phyloP scores from a whole-genome alignment of 2,113 vertebrate genomes.

The Dipodomys ordii region DNA sequence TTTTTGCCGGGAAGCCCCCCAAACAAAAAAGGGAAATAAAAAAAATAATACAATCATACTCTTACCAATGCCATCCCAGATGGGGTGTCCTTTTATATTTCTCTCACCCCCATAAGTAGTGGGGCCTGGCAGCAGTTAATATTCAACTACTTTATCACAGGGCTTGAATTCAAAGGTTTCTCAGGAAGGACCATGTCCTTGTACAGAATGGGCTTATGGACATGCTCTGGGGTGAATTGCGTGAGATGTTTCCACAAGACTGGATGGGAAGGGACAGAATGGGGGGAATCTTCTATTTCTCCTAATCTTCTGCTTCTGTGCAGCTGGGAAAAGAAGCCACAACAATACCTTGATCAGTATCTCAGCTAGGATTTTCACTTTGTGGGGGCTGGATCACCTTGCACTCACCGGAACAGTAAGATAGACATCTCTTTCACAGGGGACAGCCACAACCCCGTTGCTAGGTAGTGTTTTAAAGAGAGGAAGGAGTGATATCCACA shows the following conservation, averaged over 20 bases:
- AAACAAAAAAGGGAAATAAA: background rate
- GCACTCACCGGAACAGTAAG: background rate
- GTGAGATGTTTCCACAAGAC: background rate
- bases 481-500: background rate
- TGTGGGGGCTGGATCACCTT: background rate
- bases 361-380: background rate
- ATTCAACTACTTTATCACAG: background rate
- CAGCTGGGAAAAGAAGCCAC: too few species aligned
- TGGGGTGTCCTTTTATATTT: too few species aligned
- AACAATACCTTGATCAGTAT: too few species aligned
- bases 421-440: background rate
- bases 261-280: too few species aligned
- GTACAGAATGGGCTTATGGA: background rate
- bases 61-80: background rate
- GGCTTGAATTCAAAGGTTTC: background rate
- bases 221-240: background rate
- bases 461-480: background rate
- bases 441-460: background rate
- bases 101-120: background rate
- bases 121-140: background rate
- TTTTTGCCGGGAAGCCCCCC: background rate
- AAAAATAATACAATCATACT: too few species aligned
- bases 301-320: too few species aligned
- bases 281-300: background rate
- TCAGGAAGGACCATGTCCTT: background rate